Evolutionary conservation across 1,140 invertebrate genomes (phyloP).

Genomic region (Popillia japonica): DNA sequence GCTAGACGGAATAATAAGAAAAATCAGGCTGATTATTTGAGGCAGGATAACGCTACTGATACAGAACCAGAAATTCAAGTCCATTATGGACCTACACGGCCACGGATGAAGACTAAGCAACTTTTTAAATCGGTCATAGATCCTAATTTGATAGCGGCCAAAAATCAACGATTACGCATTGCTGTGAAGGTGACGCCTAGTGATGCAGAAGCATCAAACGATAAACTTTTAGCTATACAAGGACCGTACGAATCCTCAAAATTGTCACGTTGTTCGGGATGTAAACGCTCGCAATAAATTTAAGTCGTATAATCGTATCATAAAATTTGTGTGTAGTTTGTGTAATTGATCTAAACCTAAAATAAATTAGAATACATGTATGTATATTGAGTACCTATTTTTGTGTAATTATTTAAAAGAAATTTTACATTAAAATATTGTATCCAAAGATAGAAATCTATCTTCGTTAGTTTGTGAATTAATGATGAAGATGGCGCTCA

Average conservation of each 20-base stretch:
- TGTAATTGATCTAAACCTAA: neutral
- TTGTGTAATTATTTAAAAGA: too few relatives aligned
- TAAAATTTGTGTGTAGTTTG: neutral
- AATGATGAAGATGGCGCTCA: neutral
- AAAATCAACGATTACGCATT: slow-evolving; percentile 8
- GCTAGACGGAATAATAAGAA: neutral
- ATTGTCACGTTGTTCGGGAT: neutral
- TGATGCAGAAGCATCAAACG: neutral
- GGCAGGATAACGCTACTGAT: neutral
- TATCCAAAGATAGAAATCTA: too few relatives aligned
- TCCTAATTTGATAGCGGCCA: neutral
- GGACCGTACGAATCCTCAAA: neutral
- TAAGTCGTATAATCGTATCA: neutral
- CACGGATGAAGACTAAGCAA: slow-evolving; percentile 6
- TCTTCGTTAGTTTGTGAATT: too few relatives aligned
- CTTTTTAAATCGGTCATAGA: neutral
- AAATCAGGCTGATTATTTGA: neutral
- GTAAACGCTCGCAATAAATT: neutral
- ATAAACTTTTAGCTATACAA: slow-evolving; percentile 15
- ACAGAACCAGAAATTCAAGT: slow-evolving; percentile 18
- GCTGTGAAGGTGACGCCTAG: slow-evolving; percentile 4
- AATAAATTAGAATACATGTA: neutral
- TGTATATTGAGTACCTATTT: too few relatives aligned
- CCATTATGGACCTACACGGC: slow-evolving; percentile 9
- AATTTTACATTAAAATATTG: too few relatives aligned